Evolutionary conservation across 2,797 vertebrate genomes (phyloP).

Genomic region (Gallinago stenura): DNA sequence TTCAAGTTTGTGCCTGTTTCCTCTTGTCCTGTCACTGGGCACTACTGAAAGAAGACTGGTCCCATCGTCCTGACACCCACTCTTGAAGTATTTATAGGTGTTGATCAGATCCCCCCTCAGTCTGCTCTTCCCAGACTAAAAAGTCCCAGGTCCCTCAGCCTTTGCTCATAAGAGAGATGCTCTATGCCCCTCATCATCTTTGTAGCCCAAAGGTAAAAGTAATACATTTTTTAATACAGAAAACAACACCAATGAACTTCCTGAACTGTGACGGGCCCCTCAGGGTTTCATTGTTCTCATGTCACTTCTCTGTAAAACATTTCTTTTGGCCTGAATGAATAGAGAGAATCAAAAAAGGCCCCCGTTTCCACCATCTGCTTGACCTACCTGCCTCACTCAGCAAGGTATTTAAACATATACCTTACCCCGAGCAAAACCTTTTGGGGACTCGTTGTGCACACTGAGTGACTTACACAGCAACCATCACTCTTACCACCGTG

Average conservation of each 20-base stretch:
- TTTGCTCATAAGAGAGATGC: too few species aligned
- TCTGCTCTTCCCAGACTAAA: too few species aligned
- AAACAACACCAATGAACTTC: not conserved
- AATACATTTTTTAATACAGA: not conserved
- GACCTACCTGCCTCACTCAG: not conserved
- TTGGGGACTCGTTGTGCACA: not conserved
- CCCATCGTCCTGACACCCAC: too few species aligned
- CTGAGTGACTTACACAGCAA: not conserved
- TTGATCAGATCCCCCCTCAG: too few species aligned
- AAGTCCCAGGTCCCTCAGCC: too few species aligned
- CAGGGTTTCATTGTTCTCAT: not conserved
- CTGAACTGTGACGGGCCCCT: not conserved
- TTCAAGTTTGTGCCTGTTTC: too few species aligned
- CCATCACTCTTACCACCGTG: not conserved
- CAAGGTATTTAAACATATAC: not conserved
- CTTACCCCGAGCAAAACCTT: not conserved
- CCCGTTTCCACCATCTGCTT: not conserved
- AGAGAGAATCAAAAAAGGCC: not conserved
- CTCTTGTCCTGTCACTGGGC: too few species aligned
- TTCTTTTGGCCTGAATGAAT: not conserved
- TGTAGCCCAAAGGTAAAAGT: not conserved
- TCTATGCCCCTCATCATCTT: too few species aligned
- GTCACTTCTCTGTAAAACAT: not conserved
- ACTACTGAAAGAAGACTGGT: too few species aligned
- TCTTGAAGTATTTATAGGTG: too few species aligned